Evolutionary conservation across 2,888 invertebrate genomes (phyloP), one percentile per base, ranked within the genome.

Genomic region (Caenorhabditis sp.): DNA sequence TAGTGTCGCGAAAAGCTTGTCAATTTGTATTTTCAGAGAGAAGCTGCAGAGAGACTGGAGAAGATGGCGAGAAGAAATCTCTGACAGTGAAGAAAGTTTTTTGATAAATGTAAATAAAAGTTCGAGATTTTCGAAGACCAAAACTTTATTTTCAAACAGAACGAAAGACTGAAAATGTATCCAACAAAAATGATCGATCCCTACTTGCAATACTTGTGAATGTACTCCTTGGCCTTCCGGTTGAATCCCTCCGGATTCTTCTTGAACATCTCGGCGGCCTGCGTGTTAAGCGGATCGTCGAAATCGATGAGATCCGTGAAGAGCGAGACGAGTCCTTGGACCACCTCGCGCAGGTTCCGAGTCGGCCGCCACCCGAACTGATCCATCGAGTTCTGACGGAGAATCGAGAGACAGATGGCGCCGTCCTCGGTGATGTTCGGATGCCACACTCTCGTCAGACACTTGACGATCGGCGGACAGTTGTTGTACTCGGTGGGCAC

Each of bases 401-500:
- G 93, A 69, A 98, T 94, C 54, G 97, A 97, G 41, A 98, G 93
- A 93, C 97, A 98, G 26, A 97, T 96, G 90, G 96, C 96, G 19
- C 97, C 97, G 86, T 95, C 95, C 89, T 96, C 96, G 90, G 95
- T 96, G 87, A 97, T 97, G 93, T 97, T 97, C 7, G 97, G 97
- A 94, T 97, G 97, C 96, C 97, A 97, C 61, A 97, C 93, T 92
- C 95, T 95, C 16, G 97, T 97, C 84, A 95, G 92, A 93, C 97
- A 97, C 93, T 95, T 96, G 5, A 97, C 97, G 93, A 94, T 94
- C 19, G 97, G 97, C 69, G 97, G 97, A 96, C 96, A 95, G 95
- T 97, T 97, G 93, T 97, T 97, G 94, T 97, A 97, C 88, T 97
- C 97, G 92, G 97, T 96, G 26, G 96, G 96, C 80, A 97, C 96